phyloP scores from a whole-genome alignment of 2,113 vertebrate genomes.

The Ictalurus punctatus region DNA sequence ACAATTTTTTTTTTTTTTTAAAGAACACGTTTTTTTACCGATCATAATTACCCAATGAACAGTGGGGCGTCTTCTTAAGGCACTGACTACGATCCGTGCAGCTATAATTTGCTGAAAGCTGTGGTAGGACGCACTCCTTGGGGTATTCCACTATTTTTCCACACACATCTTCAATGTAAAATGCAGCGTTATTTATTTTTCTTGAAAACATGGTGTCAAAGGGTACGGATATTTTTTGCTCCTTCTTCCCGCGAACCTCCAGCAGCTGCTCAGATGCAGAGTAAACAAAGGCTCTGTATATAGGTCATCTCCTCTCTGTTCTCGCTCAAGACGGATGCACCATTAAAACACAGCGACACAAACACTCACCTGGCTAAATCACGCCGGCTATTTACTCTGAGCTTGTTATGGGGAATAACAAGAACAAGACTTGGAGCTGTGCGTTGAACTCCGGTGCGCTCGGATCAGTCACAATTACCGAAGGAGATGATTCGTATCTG shows the following conservation, averaged over 20 bases:
- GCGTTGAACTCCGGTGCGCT: not conserved
- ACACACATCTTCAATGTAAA: not conserved
- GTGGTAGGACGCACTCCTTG: not conserved
- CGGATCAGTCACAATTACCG: not conserved
- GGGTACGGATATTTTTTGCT: conserved; percentile 9
- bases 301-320: conserved; percentile 29
- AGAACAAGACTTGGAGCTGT: not conserved
- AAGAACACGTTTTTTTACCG: not conserved
- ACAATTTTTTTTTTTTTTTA: not conserved
- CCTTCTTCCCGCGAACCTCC: not conserved
- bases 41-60: not conserved
- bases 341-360: not conserved
- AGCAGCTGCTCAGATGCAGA: conserved; percentile 13
- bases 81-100: not conserved
- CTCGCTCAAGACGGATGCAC: conserved; percentile 30
- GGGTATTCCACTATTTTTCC: not conserved
- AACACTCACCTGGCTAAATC: conserved; percentile 11
- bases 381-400: not conserved
- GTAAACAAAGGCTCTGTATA: conserved; percentile 39
- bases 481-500: not conserved
- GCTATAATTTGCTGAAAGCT: not conserved
- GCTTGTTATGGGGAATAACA: not conserved
- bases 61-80: not conserved
- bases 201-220: not conserved
- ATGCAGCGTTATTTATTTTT: not conserved